Percentiles rank a stretch among this genome's conserved stretches.
These are phyloP conservation scores for Labeo rohita DNA, from an alignment of 2,113 vertebrate genomes.

Conservation along the genomic window DNA sequence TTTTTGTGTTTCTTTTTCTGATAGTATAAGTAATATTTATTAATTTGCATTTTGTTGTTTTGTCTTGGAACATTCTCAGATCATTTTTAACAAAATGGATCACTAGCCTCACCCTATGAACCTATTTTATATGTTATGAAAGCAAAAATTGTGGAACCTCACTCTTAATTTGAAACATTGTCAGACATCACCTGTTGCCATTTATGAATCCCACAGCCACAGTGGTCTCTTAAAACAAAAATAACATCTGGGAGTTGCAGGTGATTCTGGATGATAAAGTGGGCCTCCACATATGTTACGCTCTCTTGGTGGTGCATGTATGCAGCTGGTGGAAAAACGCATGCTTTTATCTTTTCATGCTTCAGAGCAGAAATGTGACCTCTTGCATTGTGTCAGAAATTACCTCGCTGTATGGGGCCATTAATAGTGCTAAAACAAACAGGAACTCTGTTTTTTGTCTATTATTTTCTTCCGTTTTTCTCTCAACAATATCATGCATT, in stretches of 20 bases:
- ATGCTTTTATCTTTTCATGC: not conserved
- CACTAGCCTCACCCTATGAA: not conserved
- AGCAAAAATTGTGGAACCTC: not conserved
- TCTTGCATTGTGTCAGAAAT: not conserved
- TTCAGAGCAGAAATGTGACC: constrained; percentile 9
- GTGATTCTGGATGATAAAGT: constrained; percentile 20
- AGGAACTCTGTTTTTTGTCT: not conserved
- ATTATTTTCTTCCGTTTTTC: not conserved
- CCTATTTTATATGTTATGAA: not conserved
- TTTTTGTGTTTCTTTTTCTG: no score
- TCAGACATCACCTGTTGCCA: constrained; percentile 19
- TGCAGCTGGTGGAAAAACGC: constrained; percentile 30
- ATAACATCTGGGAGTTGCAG: constrained; percentile 26
- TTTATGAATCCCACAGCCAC: constrained; percentile 30
- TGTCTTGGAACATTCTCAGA: no score
- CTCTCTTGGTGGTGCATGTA: not conserved
- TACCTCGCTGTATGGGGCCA: not conserved
- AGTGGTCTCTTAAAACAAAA: constrained; percentile 21
- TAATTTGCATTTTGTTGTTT: not conserved
- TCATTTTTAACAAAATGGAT: no score
- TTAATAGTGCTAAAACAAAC: not conserved
- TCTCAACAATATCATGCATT: not conserved
- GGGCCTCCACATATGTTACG: constrained; percentile 18
- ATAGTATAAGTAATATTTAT: no score
- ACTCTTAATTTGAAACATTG: constrained; percentile 15